Evolutionary conservation across 2,113 vertebrate genomes (phyloP), one percentile per base, ranked within the genome.

Genomic region (Ancistrus triradiatus): DNA sequence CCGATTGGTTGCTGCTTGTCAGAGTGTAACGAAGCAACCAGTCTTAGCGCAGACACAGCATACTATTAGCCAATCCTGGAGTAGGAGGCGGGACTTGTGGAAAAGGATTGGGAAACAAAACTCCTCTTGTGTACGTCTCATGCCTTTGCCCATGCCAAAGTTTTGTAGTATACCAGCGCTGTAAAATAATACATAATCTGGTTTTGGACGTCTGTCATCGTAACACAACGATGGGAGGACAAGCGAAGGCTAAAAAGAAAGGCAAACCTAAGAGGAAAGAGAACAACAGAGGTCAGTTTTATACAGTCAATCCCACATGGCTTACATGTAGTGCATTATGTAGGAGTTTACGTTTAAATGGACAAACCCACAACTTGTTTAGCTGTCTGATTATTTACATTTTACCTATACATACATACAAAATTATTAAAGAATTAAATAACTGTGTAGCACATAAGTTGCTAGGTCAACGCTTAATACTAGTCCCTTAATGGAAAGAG

Each of bases 171-270:
- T n/a, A n/a, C n/a, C n/a, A n/a, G n/a, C n/a, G n/a, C n/a, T n/a
- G n/a, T n/a, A n/a, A n/a, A n/a, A n/a, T n/a, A n/a, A n/a, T n/a
- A n/a, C n/a, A n/a, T n/a, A n/a, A n/a, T n/a, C 35, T 37, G 35
- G 9, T 37, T 37, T 42, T 42, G n/a, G n/a, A n/a, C n/a, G n/a
- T 17, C 3, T 53, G 6, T 21, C n/a, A 48, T 59, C 21, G 17
- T 25, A 17, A 19, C 2, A 25, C 24, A 56, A 68, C 10, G 10
- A 91, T 91, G 89, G 88, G 89, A 65, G 88, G 89, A 24, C 86
- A 88, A 67, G 75, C 84, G 19, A 90, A 89, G 51, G 40, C 75
- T 22, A 90, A 88, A 73, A 89, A 87, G 82, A 86, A 83, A 78
- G 83, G 28, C 64, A 89, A 86, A 42, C n/a, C 76, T 8, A 87